Percentiles rank a stretch among this genome's conserved stretches.
Evolutionary conservation across 2,113 vertebrate species (phyloP).

Genomic region (Stercorarius parasiticus): DNA sequence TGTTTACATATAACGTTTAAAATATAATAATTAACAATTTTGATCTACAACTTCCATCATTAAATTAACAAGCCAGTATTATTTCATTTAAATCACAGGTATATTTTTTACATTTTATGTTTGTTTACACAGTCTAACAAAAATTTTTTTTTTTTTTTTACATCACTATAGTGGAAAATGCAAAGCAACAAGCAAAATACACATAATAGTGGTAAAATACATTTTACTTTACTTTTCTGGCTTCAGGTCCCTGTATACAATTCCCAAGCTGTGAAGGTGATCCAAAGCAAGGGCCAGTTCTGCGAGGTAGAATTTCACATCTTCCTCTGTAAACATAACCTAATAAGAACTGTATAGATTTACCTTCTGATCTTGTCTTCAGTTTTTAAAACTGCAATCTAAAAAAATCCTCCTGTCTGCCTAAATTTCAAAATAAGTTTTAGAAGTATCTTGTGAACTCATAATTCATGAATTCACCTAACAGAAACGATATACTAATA

Average conservation of each 20-base stretch:
- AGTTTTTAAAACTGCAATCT: constrained; percentile 64
- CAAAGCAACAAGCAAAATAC: constrained; percentile 51
- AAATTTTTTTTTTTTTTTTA: neutral
- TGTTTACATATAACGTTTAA: constrained; percentile 51
- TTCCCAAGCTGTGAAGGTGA: constrained; percentile 97
- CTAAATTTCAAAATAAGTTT: neutral
- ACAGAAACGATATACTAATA: neutral
- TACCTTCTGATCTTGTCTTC: constrained; percentile 85
- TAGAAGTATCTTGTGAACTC: neutral
- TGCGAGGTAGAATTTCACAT: constrained; percentile 99
- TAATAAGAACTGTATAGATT: constrained; percentile 97
- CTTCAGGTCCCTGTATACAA: constrained; percentile 99
- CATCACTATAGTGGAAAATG: neutral
- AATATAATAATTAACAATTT: neutral
- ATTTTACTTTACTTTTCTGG: constrained; percentile 95
- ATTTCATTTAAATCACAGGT: neutral
- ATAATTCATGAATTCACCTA: neutral
- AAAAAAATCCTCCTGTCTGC: constrained; percentile 11
- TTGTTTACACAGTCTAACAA: neutral
- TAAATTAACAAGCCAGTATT: neutral
- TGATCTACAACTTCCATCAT: neutral
- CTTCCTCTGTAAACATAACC: constrained; percentile 99
- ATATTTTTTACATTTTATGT: neutral
- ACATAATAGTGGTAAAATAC: constrained; percentile 64
- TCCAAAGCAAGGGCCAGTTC: constrained; percentile 98